phyloP scores from a whole-genome alignment of 2,888 invertebrate genomes.

The Pantelozetes paolii region DNA sequence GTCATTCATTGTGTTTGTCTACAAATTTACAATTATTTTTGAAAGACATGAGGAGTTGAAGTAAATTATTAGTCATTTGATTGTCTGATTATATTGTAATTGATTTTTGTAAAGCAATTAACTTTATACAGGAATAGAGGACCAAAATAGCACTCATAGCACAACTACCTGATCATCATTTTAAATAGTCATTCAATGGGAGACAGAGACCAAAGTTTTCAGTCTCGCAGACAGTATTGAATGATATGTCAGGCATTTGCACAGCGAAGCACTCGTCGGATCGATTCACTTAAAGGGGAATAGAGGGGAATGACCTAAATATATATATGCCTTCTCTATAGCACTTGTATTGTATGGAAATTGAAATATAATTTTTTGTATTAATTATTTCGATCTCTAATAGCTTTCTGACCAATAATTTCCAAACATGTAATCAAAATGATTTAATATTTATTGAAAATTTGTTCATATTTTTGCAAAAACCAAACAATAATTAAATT shows the following conservation, averaged over 20 bases:
- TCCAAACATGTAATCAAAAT: neutral
- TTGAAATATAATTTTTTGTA: neutral
- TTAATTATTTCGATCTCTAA: neutral
- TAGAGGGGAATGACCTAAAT: slow-evolving; percentile 15
- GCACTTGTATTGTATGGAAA: neutral
- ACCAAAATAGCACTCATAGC: neutral
- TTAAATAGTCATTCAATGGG: neutral
- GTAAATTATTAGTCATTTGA: neutral
- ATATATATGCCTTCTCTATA: neutral
- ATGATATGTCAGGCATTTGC: neutral
- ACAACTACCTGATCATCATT: slow-evolving; percentile 7
- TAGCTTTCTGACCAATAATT: neutral
- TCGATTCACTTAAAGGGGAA: slow-evolving; percentile 17
- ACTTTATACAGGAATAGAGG: neutral
- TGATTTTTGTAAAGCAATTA: neutral
- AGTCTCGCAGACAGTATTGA: slow-evolving; percentile 11
- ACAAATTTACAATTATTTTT: neutral
- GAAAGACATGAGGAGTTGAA: neutral
- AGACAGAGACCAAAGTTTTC: slow-evolving; percentile 4
- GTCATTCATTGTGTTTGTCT: neutral
- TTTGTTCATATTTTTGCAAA: too few relatives aligned
- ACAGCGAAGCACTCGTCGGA: slow-evolving; percentile 11
- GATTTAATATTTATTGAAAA: neutral
- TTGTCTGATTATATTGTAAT: neutral
- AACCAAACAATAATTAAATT: too few relatives aligned